Evolutionary conservation across 2,113 vertebrate genomes (phyloP), one percentile per base, ranked within the genome.

Genomic region (Oreochromis spilurus): DNA sequence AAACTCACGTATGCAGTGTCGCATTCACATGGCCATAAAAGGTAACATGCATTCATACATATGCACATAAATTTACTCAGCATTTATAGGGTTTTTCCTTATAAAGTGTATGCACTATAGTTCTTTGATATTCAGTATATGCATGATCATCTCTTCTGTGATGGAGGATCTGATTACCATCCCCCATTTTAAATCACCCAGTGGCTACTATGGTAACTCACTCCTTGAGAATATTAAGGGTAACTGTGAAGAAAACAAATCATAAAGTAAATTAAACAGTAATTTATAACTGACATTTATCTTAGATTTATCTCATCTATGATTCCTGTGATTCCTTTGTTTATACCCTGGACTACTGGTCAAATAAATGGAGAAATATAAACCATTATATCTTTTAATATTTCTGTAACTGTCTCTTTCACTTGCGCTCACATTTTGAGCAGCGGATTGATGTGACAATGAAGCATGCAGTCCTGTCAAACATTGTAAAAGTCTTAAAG

Each of bases 151-250:
- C 43, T 83, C 31, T 72, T 13, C 36, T 70, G 16, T 82, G 75
- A 79, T 5, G 14, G 53, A 67, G 31, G 13, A 60, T 79, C 9
- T 82, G 58, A 72, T 40, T 40, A 85, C 34, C 45, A 54, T 43
- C 50, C 72, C 67, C 62, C 60, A 7, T 75, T 84, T 83, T 53
- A 89, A 70, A 81, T 81, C 31, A 48, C 52, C 31, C 38, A n/a
- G 29, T 70, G 81, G 90, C 89, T 95, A 75, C 91, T 91, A 91
- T 93, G 81, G 90, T 36, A 93, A 91, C 92, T 70, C 36, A 62
- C 81, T 80, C 81, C 62, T 89, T 91, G 19, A 85, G 67, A 90
- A 58, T 70, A 81, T 48, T 86, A 79, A 53, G 54, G 72, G 45
- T 65, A 82, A 81, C 78, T 50, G n/a, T 53, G 7, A 38, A 84